Percentiles rank a stretch among this genome's conserved stretches.
phyloP scores from a whole-genome alignment of 2,888 invertebrate genomes.

The Drosophila kanekoi region DNA sequence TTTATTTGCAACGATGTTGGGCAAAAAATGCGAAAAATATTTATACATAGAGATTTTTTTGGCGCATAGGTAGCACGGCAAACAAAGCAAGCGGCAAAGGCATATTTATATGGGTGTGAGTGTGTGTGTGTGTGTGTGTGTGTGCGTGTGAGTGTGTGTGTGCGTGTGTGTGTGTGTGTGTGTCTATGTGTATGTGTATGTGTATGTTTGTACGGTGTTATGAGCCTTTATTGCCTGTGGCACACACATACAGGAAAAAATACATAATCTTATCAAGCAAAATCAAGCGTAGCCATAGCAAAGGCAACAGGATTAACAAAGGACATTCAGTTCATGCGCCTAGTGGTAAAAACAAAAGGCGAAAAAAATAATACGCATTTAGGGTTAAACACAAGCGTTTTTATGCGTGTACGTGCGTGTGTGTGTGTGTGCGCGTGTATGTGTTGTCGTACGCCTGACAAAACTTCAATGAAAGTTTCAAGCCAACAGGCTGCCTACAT shows the following conservation, averaged over 20 bases:
- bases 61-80: conserved; percentile 26
- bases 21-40: conserved; percentile 48
- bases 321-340: conserved; percentile 51
- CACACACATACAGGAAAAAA: conserved; percentile 38
- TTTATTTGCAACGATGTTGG: conserved; percentile 68
- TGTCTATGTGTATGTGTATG: background rate
- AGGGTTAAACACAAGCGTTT: conserved; percentile 78
- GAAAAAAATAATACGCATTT: conserved; percentile 67
- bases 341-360: conserved; percentile 27
- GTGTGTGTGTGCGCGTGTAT: conserved; percentile 24
- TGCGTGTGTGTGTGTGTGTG: conserved; percentile 7
- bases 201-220: conserved; percentile 27
- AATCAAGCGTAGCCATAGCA: conserved; percentile 65
- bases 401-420: conserved; percentile 35
- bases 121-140: background rate
- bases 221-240: conserved; percentile 57
- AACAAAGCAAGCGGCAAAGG: conserved; percentile 45
- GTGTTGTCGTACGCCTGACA: conserved; percentile 49
- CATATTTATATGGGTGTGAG: conserved; percentile 59
- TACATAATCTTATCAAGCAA: conserved; percentile 73
- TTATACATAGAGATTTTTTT: conserved; percentile 4
- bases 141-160: conserved; percentile 24
- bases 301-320: conserved; percentile 41
- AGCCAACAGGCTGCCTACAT: conserved; percentile 24
- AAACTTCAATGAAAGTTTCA: conserved; percentile 70